Conservation (phyloP, 2,797 vertebrate species). For the Morus bassanus region DNA sequence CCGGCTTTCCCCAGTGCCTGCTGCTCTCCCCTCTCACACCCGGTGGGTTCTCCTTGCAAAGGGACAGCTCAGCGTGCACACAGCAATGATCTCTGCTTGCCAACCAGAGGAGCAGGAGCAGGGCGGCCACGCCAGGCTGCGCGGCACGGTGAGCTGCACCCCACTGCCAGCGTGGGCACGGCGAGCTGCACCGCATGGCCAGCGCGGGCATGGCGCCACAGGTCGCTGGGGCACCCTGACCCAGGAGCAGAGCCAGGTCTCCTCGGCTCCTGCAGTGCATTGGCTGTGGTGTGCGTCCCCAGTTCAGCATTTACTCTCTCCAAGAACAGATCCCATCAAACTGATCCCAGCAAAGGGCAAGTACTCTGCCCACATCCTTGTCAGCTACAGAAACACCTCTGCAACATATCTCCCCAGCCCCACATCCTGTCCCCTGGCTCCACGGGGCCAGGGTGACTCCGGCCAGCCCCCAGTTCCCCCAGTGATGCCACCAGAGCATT, state of each 20-base stretch:
- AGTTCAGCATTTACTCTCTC: not conserved
- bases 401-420: not conserved
- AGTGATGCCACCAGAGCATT: not conserved
- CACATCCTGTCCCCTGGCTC: not conserved
- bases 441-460: rapidly evolving
- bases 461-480: rapidly evolving
- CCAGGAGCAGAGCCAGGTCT: not conserved
- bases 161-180: rapidly evolving
- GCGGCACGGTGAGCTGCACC: not conserved
- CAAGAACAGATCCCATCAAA: not conserved
- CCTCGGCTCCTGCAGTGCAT: not conserved
- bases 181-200: not conserved
- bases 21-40: not conserved
- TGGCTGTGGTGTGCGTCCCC: rapidly evolving
- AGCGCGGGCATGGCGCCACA: rapidly evolving
- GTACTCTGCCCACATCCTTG: not conserved
- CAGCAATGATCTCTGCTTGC: not conserved
- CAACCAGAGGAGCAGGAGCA: not conserved
- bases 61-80: not conserved
- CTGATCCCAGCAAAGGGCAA: not conserved
- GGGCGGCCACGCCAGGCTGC: rapidly evolving
- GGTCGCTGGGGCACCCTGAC: not conserved
- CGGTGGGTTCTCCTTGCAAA: not conserved
- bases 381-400: not conserved
- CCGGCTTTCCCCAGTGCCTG: not conserved